A percentile compares a stretch with the other conserved stretches of the same genome.
Evolutionary conservation across 2,888 invertebrate genomes (phyloP).

Genomic region (Melanostoma scalare): DNA sequence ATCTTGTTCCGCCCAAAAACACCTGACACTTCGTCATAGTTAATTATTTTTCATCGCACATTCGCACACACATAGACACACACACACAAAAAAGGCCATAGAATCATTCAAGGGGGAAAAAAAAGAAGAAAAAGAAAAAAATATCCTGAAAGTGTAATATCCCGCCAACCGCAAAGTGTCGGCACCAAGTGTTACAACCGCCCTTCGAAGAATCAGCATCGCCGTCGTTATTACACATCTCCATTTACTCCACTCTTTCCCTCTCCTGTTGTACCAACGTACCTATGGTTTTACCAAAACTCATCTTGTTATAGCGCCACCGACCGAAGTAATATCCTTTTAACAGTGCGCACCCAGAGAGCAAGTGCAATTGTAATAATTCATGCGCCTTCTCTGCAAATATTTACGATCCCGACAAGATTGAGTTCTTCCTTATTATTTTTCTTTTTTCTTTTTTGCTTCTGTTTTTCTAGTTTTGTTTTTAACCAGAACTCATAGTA

Average conservation of each 20-base stretch:
- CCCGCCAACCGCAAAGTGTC: conserved; percentile 67
- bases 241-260: not conserved
- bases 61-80: not conserved
- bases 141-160: conserved; percentile 48
- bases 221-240: conserved; percentile 30
- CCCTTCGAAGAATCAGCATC: conserved; percentile 35
- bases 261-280: not conserved
- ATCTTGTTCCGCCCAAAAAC: conserved; percentile 65
- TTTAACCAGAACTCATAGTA: not conserved
- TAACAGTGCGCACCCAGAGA: conserved; percentile 13
- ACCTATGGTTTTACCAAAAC: not conserved
- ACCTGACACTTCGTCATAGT: conserved; percentile 72
- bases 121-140: conserved; percentile 19
- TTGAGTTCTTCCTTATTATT: conserved; percentile 62
- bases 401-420: conserved; percentile 70
- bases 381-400: conserved; percentile 70
- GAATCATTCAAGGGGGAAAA: conserved; percentile 5
- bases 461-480: conserved; percentile 18
- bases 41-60: conserved; percentile 65
- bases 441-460: not conserved
- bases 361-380: conserved; percentile 72
- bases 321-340: conserved; percentile 48
- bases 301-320: conserved; percentile 46
- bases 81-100: not conserved
- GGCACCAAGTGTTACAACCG: conserved; percentile 68